Conservation (phyloP, 2,113 vertebrate species). For the Nicator chloris region DNA sequence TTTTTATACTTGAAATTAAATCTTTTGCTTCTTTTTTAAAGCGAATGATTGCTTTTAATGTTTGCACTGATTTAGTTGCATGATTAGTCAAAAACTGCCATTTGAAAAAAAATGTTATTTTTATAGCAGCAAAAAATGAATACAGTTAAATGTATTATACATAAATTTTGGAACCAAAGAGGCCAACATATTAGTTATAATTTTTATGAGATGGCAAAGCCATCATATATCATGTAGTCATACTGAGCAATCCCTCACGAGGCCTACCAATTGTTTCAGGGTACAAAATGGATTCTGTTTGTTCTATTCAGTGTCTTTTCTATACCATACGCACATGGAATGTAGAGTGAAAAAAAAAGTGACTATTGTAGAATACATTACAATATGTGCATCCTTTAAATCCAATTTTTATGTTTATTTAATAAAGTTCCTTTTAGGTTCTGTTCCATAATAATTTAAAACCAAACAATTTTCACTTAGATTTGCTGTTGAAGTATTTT, state of each 20-base stretch:
- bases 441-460: slow-evolving; percentile 95
- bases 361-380: slow-evolving; percentile 71
- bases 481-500: slow-evolving; percentile 80
- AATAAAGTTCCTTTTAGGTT: slow-evolving; percentile 95
- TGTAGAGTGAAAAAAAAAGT: slow-evolving; percentile 67
- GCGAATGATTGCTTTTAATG: slow-evolving; percentile 97
- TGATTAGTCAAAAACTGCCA: slow-evolving; percentile 96
- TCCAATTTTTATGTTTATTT: slow-evolving; percentile 93
- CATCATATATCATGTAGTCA: slow-evolving; percentile 79
- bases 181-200: slow-evolving; percentile 90
- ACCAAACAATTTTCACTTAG: slow-evolving; percentile 89
- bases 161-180: slow-evolving; percentile 98
- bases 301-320: slow-evolving; percentile 86
- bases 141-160: slow-evolving; percentile 93
- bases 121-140: slow-evolving; percentile 93
- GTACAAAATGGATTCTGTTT: slow-evolving; percentile 89
- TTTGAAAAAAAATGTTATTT: slow-evolving; percentile 95
- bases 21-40: slow-evolving; percentile 98
- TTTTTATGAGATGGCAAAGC: slow-evolving; percentile 88
- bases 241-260: slow-evolving; percentile 79
- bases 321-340: slow-evolving; percentile 87
- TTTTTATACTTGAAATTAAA: slow-evolving; percentile 99
- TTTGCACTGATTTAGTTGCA: slow-evolving; percentile 99
- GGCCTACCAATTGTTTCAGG: slow-evolving; percentile 93
- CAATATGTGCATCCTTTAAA: slow-evolving; percentile 76